Conservation (phyloP, 2,113 vertebrate species). For the Siphamia tubifer region DNA sequence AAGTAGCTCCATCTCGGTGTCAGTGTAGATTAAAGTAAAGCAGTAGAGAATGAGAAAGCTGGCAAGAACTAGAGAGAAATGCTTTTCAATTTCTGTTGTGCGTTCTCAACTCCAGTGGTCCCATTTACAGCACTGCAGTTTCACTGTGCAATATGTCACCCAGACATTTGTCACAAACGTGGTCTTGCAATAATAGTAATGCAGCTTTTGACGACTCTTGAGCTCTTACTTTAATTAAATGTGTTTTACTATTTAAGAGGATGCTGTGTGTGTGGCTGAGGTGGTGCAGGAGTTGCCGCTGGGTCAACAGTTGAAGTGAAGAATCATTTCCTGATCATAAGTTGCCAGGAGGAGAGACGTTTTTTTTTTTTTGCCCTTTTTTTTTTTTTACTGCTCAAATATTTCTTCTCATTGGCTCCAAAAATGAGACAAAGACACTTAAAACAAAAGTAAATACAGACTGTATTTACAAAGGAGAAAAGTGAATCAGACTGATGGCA, state of each 20-base stretch:
- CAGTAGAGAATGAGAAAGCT: neutral
- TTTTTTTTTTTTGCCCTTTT: no score
- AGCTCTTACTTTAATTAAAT: slow-evolving; percentile 73
- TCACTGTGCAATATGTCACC: slow-evolving; percentile 18
- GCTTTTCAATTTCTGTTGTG: neutral
- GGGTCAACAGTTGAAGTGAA: slow-evolving; percentile 1
- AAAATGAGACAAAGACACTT: neutral
- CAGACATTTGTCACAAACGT: slow-evolving; percentile 62
- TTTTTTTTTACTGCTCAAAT: no score
- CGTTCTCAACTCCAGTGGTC: neutral
- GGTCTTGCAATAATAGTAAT: slow-evolving; percentile 64
- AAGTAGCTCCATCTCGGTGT: neutral
- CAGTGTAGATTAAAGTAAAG: neutral
- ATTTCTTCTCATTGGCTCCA: no score
- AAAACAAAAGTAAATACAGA: neutral
- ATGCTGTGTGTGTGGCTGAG: slow-evolving; percentile 1
- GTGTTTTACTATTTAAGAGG: slow-evolving; percentile 20
- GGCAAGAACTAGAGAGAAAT: neutral
- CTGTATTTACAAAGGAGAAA: neutral
- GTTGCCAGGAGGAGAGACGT: neutral
- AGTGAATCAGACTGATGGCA: neutral
- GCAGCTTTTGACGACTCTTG: slow-evolving; percentile 54
- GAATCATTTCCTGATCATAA: neutral
- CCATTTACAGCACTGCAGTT: neutral
- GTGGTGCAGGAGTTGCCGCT: neutral